Percentiles rank a stretch among this genome's conserved stretches.
Evolutionary conservation across 1,140 invertebrate species (phyloP).

Genomic region (Bombus superbus): DNA sequence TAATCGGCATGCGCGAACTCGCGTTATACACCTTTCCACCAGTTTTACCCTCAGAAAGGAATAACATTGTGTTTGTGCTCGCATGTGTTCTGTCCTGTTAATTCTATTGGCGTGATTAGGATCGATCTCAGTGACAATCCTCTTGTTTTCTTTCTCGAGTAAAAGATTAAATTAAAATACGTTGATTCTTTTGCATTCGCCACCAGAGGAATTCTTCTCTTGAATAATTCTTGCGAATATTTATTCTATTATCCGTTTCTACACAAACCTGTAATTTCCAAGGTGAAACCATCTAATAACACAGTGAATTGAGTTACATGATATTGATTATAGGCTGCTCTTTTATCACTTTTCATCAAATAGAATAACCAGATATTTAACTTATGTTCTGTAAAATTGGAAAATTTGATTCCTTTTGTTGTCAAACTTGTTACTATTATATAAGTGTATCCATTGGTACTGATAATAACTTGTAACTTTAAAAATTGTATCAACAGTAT

Average conservation of each 20-base stretch:
- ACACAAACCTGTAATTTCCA: too few relatives aligned
- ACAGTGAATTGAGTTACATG: background rate
- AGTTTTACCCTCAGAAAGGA: background rate
- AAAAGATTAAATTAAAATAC: too few relatives aligned
- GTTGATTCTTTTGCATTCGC: too few relatives aligned
- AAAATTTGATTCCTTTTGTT: too few relatives aligned
- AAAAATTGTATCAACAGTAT: background rate
- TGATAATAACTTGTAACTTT: background rate
- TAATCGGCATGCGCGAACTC: constrained; percentile 5
- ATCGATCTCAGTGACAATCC: background rate
- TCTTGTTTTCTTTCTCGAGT: background rate
- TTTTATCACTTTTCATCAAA: too few relatives aligned
- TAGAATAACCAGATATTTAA: too few relatives aligned
- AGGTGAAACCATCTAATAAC: background rate
- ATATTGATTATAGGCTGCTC: background rate
- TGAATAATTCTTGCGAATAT: too few relatives aligned
- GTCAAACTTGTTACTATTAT: too few relatives aligned
- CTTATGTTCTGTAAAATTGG: too few relatives aligned
- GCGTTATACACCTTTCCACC: background rate
- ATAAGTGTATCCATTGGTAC: too few relatives aligned
- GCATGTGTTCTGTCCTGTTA: background rate
- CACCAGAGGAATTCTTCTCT: background rate
- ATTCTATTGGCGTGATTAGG: background rate
- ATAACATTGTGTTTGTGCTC: background rate
- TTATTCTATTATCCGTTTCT: background rate